Conservation (phyloP, 2,888 invertebrate species). For the Mesorhabditis spiculigera region DNA sequence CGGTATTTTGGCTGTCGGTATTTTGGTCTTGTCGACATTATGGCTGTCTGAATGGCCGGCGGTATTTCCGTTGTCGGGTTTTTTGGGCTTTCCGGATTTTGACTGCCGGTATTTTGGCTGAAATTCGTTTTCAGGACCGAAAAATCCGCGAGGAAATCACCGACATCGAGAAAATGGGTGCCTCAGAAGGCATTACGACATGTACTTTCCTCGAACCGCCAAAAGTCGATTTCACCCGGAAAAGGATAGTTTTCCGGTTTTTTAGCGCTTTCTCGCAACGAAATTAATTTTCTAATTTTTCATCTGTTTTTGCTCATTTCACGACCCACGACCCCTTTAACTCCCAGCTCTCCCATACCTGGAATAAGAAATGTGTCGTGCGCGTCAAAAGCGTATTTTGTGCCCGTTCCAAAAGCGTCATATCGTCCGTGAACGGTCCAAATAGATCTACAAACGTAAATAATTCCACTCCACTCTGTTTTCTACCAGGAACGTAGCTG, state of each 20-base stretch:
- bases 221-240: slow-evolving; percentile 22
- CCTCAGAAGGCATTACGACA: slow-evolving; percentile 9
- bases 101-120: too few species aligned
- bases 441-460: slow-evolving; percentile 40
- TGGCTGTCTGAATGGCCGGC: too few species aligned
- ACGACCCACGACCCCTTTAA: too few species aligned
- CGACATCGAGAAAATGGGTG: background rate
- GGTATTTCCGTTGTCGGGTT: too few species aligned
- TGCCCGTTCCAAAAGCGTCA: slow-evolving; percentile 31
- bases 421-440: slow-evolving; percentile 36
- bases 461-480: background rate
- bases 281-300: too few species aligned
- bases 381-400: slow-evolving; percentile 18
- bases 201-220: slow-evolving; percentile 8
- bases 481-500: slow-evolving; percentile 50
- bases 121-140: too few species aligned
- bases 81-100: too few species aligned
- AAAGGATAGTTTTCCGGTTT: background rate
- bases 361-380: slow-evolving; percentile 15
- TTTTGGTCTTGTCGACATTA: too few species aligned
- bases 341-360: background rate
- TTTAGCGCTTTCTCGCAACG: background rate
- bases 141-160: too few species aligned
- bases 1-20: too few species aligned
- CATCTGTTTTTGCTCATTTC: too few species aligned